Evolutionary conservation across 2,888 invertebrate species (phyloP), one percentile per base, ranked within the genome.

Genomic region (Drosophila stalkeri): DNA sequence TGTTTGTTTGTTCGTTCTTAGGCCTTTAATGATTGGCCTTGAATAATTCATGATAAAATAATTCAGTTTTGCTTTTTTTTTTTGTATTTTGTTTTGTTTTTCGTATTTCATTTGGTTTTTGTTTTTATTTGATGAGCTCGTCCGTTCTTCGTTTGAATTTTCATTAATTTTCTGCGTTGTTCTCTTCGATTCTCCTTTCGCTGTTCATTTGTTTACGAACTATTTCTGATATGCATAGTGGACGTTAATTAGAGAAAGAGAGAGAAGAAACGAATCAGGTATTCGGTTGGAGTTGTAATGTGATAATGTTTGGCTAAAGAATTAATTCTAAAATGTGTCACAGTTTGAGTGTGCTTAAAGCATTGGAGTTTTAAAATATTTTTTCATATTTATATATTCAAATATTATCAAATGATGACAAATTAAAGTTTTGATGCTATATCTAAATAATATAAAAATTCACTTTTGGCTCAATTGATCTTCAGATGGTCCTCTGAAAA

Each of bases 11-110:
- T 60, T 51, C 18, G 35, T 60, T 61, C 51, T 37, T 64, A 44
- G 39, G 41, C 65, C 54, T 66, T 55, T n/a, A 6, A 23, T 64
- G 72, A 64, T 89, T 81, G 90, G 73, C 90, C 86, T 86, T 86
- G 86, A 86, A 90, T 86, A 86, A 90, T 86, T 86, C 90, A 90
- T 90, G 82, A 90, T 86, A 77, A 77, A 70, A 47, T 71, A 43
- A 67, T 59, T 57, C n/a, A 33, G 35, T 71, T 68, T 70, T 64
- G 61, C 56, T 52, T 47, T 16, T 37, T 37, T 37, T 37, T 14
- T 37, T 5, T 33, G 39, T 18, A 9, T 65, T 70, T 66, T 66
- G 66, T 71, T 41, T 41, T 64, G 27, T 39, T 56, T 49, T 60
- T 61, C 35, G 71, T 31, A 46, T 35, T 69, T 63, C 3, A 49